Evolutionary conservation across 2,113 vertebrate species (phyloP), one percentile per base, ranked within the genome.

Genomic region (Myiagra hebetior): DNA sequence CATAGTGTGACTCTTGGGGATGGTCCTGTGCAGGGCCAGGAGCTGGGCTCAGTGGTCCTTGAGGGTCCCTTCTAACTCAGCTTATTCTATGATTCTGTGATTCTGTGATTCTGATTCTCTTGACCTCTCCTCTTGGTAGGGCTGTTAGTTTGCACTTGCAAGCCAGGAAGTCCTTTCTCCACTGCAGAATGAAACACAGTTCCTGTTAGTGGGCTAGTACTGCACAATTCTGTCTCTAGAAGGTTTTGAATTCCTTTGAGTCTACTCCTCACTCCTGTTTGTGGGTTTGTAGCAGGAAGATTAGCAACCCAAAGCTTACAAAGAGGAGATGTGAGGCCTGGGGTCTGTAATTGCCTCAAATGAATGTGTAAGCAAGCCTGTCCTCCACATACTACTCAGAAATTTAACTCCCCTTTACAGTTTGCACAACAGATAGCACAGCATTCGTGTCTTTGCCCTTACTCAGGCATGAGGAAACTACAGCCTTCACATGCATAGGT

Each of bases 401-500:
- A 78, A 78, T 39, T 49, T 64, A 74, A 53, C 20, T 53, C 23
- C 15, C 27, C 13, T 68, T 68, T 52, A 23, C 35, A 63, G 21
- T 74, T 93, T 79, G 46, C 49, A 33, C 44, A 64, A 52, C 30
- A 77, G 37, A 56, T 1, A 80, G 10, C 11, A 41, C 12, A 76
- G 16, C 3, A 20, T 18, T 80, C 22, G 18, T 18, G n/a, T 28
- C 19, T 75, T 44, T 59, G 31, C 28, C 26, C 15, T n/a, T 57
- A n/a, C 28, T 31, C 15, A 18, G 13, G 35, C 47, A 30, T 30
- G 24, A 80, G 20, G 46, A 41, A 41, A 57, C 12, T 69, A 17
- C 2, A 23, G 6, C 17, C 4, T 63, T 81, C 12, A 11, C 15
- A 31, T 28, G 4, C 15, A 44, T 5, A 13, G 0, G 0, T 31